Base-by-base conservation (phyloP, 2,888 invertebrate genomes). In the Rotaria magnacalcarata region DNA sequence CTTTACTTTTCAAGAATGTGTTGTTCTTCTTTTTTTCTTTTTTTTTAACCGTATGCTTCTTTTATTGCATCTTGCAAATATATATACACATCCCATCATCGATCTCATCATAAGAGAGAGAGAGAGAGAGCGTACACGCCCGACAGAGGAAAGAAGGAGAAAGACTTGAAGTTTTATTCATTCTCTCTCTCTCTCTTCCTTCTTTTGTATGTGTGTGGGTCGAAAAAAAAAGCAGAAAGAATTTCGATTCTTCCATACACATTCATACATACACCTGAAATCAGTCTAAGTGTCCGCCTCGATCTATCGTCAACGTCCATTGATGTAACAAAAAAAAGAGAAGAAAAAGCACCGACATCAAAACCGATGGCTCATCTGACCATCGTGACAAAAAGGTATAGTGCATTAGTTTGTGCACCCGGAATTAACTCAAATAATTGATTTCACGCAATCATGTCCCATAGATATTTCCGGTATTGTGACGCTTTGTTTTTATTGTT, bases 361-460 rank as follows among this genome's bases (percentile, higher is more conserved):
- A 67, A 67, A 67, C 19, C 34, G 67, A 67, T 67, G 67, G 67
- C 67, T 67, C 67, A 67, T 19, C 34, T 67, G 67, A 67, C 67
- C 34, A 67, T 67, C 67, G 67, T 67, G 34, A 67, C 67, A 67
- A 67, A 67, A 67, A 67, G 67, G 67, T 67, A 67, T 67, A 34
- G 67, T 67, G 2, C 67, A 67, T 67, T 67, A 27, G 27, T 1
- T 11, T 34, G 0, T 34, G 10, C 19, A 16, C 27, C 34, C 34
- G 2, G 67, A 67, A 34, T 67, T 67, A 67, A 67, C 19, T 19
- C 34, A 67, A 67, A 67, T 67, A 67, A 67, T 67, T 67, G 67
- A 67, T 67, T 67, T 67, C 34, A 67, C 34, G 27, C 67, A 67
- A 67, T 27, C 34, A 34, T 34, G 67, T 34, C 27, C 34, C 34